Conservation (phyloP, 92 coral and sea anemone species). For the Phenganax marumi region DNA sequence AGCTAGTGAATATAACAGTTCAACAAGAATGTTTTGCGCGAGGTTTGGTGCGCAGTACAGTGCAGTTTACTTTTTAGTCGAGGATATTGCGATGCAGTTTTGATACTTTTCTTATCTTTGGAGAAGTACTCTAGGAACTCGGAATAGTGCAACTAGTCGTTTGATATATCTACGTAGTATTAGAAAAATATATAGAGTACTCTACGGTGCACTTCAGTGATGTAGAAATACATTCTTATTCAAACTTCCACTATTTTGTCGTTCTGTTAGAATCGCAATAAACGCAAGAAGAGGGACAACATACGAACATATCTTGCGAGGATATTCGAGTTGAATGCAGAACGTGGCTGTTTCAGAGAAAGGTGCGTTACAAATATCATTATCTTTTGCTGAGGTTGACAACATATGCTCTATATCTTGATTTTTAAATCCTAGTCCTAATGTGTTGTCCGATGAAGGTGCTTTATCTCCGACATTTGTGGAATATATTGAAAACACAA, state of each 20-base stretch:
- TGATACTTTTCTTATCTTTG: too few species aligned
- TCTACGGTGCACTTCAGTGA: neutral
- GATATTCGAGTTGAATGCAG: constrained; percentile 93
- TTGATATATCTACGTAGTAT: neutral
- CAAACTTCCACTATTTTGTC: neutral
- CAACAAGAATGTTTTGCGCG: too few species aligned
- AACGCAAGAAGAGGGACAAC: constrained; percentile 88
- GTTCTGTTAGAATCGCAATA: constrained; percentile 61
- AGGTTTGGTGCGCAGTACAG: too few species aligned
- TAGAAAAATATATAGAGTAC: too few species aligned
- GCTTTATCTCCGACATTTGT: constrained; percentile 72
- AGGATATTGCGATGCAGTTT: too few species aligned
- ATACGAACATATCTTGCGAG: constrained; percentile 82
- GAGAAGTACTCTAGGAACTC: too few species aligned
- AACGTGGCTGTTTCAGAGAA: constrained; percentile 91
- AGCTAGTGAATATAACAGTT: too few species aligned
- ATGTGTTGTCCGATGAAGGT: constrained; percentile 81
- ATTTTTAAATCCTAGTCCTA: constrained; percentile 57
- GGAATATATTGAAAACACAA: constrained; percentile 93
- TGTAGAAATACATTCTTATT: neutral
- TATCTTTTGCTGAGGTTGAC: neutral
- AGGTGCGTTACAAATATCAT: constrained; percentile 57
- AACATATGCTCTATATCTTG: neutral
- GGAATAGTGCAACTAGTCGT: neutral
- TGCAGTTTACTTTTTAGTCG: too few species aligned